Evolutionary conservation across 2,888 invertebrate genomes (phyloP), one percentile per base, ranked within the genome.

Genomic region (Scaptomyza tumidula): DNA sequence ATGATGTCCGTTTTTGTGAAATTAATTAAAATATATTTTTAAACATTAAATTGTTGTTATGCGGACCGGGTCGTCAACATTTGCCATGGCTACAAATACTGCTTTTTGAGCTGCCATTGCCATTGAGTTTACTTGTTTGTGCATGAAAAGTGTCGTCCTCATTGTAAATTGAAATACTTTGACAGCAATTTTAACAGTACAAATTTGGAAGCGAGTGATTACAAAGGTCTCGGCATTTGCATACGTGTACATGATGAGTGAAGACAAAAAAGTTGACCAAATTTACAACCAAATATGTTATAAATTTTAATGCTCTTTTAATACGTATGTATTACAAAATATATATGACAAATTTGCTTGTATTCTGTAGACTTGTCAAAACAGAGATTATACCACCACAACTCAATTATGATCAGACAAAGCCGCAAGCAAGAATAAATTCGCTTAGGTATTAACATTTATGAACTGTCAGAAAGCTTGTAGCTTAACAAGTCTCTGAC

Each of bases 11-110:
- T 70, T 56, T 37, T 67, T 71, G 62, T 55, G 49, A 75, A 73
- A 87, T 87, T 85, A 87, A 85, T 81, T 81, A 85, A 66, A 85
- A 72, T 69, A 60, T 75, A 66, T 73, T 60, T 64, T 63, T 50
- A 35, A 55, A 67, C 61, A 57, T 65, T 50, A 54, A 49, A 53
- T 64, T 62, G 29, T 64, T 62, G 29, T 60, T 56, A 45, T 56
- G 55, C 39, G 3, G 43, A 10, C 53, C 13, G 35, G 19, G 44
- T n/a, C 16, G 19, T 16, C 14, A 31, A 13, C 54, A 46, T 33
- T 66, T 56, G 48, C 56, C 41, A 53, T 55, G 57, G 37, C 70
- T 45, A 64, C 72, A 52, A 44, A 44, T n/a, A 45, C 45, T 44
- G 45, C n/a, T 44, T n/a, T 11, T 24, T 43, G 13, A 19, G 19